Conservation (phyloP, 1,140 invertebrate genomes). For the Drosophila busckii region DNA sequence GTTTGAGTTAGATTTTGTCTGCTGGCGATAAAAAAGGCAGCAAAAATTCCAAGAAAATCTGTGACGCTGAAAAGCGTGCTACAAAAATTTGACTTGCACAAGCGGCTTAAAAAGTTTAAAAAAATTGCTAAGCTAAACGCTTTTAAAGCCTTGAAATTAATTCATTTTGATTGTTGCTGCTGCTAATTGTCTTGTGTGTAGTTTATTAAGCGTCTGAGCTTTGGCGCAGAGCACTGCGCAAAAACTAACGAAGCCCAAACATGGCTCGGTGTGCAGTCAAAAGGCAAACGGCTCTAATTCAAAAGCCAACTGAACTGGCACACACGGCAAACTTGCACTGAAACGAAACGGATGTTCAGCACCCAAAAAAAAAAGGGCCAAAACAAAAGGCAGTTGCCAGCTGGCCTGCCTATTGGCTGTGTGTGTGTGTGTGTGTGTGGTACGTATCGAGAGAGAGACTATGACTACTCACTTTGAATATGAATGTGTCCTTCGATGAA, state of each 20-base stretch:
- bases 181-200: slow-evolving; percentile 50
- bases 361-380: slow-evolving; percentile 2
- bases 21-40: slow-evolving; percentile 72
- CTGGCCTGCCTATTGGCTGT: too few relatives aligned
- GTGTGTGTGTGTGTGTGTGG: slow-evolving; percentile 4
- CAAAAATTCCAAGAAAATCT: slow-evolving; percentile 20
- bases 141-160: too few relatives aligned
- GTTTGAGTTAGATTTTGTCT: slow-evolving; percentile 38
- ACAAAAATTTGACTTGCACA: neutral
- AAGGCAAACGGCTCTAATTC: slow-evolving; percentile 66
- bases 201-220: slow-evolving; percentile 39
- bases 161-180: slow-evolving; percentile 7
- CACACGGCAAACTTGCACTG: slow-evolving; percentile 12
- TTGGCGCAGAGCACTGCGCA: slow-evolving; percentile 14
- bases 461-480: slow-evolving; percentile 89
- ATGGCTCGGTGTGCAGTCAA: slow-evolving; percentile 66
- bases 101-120: too few relatives aligned
- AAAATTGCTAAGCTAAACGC: neutral
- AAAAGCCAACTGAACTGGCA: slow-evolving; percentile 68
- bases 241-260: slow-evolving; percentile 71
- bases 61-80: slow-evolving; percentile 4
- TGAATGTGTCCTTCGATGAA: slow-evolving; percentile 93
- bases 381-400: slow-evolving; percentile 8
- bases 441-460: neutral
- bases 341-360: slow-evolving; percentile 26